These are phyloP conservation scores for Murina feae DNA, from an alignment of 2,113 vertebrate species.

Conservation along the genomic window DNA sequence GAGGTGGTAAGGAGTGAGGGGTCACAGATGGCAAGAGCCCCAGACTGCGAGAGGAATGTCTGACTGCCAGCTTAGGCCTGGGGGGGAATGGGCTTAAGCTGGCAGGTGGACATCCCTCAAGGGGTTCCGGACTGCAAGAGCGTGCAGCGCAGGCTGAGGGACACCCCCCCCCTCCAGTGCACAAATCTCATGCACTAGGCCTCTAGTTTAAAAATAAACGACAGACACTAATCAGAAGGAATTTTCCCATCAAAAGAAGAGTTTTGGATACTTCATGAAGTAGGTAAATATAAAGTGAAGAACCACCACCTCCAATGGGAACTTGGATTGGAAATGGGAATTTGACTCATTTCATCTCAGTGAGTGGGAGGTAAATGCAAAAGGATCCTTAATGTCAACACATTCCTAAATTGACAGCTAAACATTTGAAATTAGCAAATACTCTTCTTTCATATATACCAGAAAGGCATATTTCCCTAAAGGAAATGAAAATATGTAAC, in stretches of 20 bases:
- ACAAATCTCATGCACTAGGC: too few relatives aligned
- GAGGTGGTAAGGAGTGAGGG: too few relatives aligned
- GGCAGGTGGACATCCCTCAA: too few relatives aligned
- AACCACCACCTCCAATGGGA: not conserved
- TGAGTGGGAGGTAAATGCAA: not conserved
- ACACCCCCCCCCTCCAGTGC: too few relatives aligned
- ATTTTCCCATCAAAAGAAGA: not conserved
- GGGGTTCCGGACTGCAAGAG: too few relatives aligned
- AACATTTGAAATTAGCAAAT: slow-evolving; percentile 8
- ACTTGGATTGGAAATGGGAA: slow-evolving; percentile 1
- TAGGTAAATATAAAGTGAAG: not conserved
- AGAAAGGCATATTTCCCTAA: not conserved
- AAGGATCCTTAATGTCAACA: not conserved
- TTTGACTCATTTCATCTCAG: slow-evolving; percentile 16
- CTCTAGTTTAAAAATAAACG: not conserved
- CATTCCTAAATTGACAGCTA: not conserved
- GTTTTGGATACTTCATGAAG: not conserved
- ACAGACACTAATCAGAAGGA: not conserved
- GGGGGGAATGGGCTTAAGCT: too few relatives aligned
- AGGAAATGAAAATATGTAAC: not conserved
- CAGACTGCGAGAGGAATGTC: too few relatives aligned
- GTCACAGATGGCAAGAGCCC: too few relatives aligned
- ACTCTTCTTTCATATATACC: not conserved
- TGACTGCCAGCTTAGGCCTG: too few relatives aligned
- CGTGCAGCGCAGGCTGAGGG: too few relatives aligned